Conservation (phyloP, 2,797 vertebrate genomes). For the Amblyopsis hoosieri region DNA sequence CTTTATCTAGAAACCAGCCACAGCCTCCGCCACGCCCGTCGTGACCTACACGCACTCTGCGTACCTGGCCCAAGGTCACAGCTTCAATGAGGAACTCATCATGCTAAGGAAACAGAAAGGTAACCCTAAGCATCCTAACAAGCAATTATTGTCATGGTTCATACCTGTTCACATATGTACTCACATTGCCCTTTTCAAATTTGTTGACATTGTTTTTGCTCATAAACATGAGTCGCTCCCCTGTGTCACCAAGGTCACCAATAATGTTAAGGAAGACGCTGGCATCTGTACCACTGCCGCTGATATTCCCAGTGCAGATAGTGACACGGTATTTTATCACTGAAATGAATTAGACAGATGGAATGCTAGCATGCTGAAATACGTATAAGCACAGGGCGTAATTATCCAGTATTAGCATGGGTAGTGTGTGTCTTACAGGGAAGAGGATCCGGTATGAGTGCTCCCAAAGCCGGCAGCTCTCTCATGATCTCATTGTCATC, state of each 20-base stretch:
- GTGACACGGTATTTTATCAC: slow-evolving; percentile 93
- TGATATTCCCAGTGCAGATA: slow-evolving; percentile 87
- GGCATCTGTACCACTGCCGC: slow-evolving; percentile 91
- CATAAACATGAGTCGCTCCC: slow-evolving; percentile 88
- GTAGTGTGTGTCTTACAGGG: slow-evolving; percentile 73
- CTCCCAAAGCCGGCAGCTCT: slow-evolving; percentile 88
- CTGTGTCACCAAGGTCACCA: slow-evolving; percentile 90
- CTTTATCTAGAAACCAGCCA: slow-evolving; percentile 95
- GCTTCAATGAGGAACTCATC: slow-evolving; percentile 96
- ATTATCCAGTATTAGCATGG: too few species aligned
- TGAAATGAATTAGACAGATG: slow-evolving; percentile 47
- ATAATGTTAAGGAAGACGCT: slow-evolving; percentile 89
- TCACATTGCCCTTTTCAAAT: slow-evolving; percentile 95
- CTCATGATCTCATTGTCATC: slow-evolving; percentile 93
- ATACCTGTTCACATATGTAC: slow-evolving; percentile 43
- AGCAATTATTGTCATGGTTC: not conserved
- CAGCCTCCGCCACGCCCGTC: slow-evolving; percentile 92
- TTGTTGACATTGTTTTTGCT: slow-evolving; percentile 94
- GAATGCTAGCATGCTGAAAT: too few species aligned
- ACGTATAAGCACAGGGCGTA: not conserved
- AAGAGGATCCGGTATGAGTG: slow-evolving; percentile 81
- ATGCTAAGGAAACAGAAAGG: slow-evolving; percentile 70
- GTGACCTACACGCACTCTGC: slow-evolving; percentile 89
- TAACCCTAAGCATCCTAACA: not conserved
- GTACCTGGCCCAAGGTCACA: slow-evolving; percentile 86